A percentile compares a stretch with the other conserved stretches of the same genome.
These are phyloP conservation scores for Antennarius striatus DNA, from an alignment of 2,113 vertebrate genomes.

Conservation along the genomic window DNA sequence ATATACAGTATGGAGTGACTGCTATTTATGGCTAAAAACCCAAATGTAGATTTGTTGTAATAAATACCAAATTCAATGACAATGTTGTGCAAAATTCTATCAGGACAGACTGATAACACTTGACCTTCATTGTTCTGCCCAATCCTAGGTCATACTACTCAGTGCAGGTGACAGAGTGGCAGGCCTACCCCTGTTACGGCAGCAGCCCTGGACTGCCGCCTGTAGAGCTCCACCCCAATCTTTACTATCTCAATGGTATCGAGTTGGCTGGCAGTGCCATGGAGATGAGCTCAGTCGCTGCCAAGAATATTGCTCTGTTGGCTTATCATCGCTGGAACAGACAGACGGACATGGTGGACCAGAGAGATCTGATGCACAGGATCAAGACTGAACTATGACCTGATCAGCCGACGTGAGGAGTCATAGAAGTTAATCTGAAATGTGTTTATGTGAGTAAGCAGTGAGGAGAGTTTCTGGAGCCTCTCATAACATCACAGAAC, in stretches of 20 bases:
- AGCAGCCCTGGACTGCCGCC: conserved; percentile 81
- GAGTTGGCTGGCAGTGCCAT: conserved; percentile 96
- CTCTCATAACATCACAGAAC: background rate
- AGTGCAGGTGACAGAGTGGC: conserved; percentile 92
- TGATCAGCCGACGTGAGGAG: background rate
- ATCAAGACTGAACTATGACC: conserved; percentile 95
- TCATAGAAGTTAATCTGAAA: background rate
- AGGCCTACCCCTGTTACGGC: conserved; percentile 85
- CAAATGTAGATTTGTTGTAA: no score
- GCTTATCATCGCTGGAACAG: conserved; percentile 95
- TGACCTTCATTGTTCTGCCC: background rate
- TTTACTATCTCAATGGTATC: conserved; percentile 93
- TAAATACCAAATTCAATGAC: no score
- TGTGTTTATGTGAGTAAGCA: background rate
- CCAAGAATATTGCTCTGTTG: conserved; percentile 95
- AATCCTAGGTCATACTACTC: conserved; percentile 90
- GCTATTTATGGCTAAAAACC: no score
- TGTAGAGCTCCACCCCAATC: conserved; percentile 87
- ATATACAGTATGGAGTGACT: no score
- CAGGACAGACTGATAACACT: background rate
- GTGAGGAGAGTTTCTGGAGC: background rate
- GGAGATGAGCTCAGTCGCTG: conserved; percentile 93
- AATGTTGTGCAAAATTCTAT: no score
- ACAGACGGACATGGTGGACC: conserved; percentile 93
- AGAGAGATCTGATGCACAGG: conserved; percentile 95